Base-by-base conservation (phyloP, 2,888 invertebrate genomes). In the Nemotelus pantherinus region DNA sequence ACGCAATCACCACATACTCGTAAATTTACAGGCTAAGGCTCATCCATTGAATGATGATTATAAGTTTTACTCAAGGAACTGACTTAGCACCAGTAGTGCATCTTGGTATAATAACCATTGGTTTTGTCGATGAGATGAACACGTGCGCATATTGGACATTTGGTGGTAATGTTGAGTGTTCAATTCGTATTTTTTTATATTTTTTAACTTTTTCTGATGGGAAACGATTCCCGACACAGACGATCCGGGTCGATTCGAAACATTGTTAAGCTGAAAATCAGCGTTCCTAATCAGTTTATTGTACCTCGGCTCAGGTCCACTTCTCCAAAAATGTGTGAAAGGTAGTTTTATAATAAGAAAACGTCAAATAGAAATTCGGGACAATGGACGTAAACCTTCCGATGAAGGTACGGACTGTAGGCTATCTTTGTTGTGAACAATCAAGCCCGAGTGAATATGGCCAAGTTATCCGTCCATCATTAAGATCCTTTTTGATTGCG, bases 211-310 rank as follows among this genome's bases (percentile, higher is more conserved):
- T 63, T 41, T 58, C 25, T 5, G 25, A 63, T 41, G 25, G 25
- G 43, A 63, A 43, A 41, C 43, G 25, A 63, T 63, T 63, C 25
- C 7, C 7, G 63, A 7, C 63, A 43, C 41, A 63, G 39, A 39
- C 43, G 25, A 43, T 9, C 63, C 43, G 25, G 25, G 63, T 39
- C 43, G 41, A 41, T 2, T 63, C 25, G 25, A 25, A 25, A 25
- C 25, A 63, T 63, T 63, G 63, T 63, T 55, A 55, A 9, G 10
- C 70, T 6, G 70, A 48, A 74, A 74, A 74, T 74, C 74, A 60
- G 48, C 74, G 63, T 74, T 50, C 74, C 74, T 74, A 74, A 74
- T 74, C 74, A 74, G 74, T 74, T 74, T 63, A 74, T 60, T 74
- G 63, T 74, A 45, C 58, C n/a, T n/a, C 39, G 58, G 39, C 58